Evolutionary conservation across 2,888 invertebrate species (phyloP), one percentile per base, ranked within the genome.

Genomic region (Elgonia sp.): DNA sequence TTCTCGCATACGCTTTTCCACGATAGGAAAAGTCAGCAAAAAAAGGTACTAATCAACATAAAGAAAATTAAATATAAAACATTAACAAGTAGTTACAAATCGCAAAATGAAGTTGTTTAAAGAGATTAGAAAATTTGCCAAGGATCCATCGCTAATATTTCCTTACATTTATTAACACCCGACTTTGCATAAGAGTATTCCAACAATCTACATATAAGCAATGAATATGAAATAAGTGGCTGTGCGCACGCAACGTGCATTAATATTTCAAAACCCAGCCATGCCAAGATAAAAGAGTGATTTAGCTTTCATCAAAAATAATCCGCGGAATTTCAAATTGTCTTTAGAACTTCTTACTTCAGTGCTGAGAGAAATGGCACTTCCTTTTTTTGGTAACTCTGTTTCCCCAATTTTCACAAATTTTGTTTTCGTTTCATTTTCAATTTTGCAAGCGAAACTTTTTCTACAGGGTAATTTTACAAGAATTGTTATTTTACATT

Each of bases 191-290:
- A 63, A 77, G 77, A 69, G 60, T 39, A 79, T 57, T 79, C 69
- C 55, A 18, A 50, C 40, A 14, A n/a, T n/a, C n/a, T n/a, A 79
- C 79, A 79, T 79, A 79, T 57, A 79, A 55, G 65, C 73, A 83
- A 83, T 83, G 82, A 83, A 83, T 83, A 83, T 83, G 67, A 83
- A 83, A 65, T 57, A 57, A 57, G 40, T 18, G 18, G 21, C 20
- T 7, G 4, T n/a, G 18, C 42, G 50, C 57, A 83, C 75, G 82
- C 63, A 83, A 83, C 55, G 21, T 67, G 57, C 57, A 75, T 75
- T 65, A 75, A 69, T 75, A 83, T 65, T 81, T 62, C 42, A 72
- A 57, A 70, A 53, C 20, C 9, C 40, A 65, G 20, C 29, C 60
- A 16, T 39, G 16, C 50, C 69, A 21, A 70, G 72, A 72, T 72